Base-by-base conservation (phyloP, 92 coral and sea anemone species). In the Blastomussa wellsi region DNA sequence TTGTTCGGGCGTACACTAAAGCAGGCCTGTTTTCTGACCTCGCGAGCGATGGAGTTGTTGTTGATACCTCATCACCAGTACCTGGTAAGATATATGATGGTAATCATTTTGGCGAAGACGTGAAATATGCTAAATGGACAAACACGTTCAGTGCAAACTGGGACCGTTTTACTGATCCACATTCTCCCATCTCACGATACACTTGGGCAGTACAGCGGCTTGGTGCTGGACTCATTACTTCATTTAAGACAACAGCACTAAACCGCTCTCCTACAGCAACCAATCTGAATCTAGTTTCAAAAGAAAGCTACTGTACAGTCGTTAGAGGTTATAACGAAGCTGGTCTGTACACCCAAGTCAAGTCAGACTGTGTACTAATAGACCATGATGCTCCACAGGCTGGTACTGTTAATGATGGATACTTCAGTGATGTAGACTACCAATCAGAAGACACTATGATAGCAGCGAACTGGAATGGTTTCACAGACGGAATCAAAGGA, bases 311-410 rank as follows among this genome's bases (percentile, higher is more conserved):
- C 81, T 96, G 98, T 70, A 98, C 98, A 22, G 89, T 96, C 17
- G 95, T 96, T 68, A 88, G 91, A 82, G 94, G 96, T 32, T 90
- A 94, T 76, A 96, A 94, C 77, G 92, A 95, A 59, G 98, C 98
- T 19, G 92, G 95, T 9, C 95, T 96, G 31, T 84, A 82, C 79
- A 72, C 88, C 81, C 96, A 92, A 75, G 91, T 92, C n/a, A 69
- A 78, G 15, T 96, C 98, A 24, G 88, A 95, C 86, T 94, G 98
- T 69, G 93, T 95, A 42, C 90, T 92, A 38, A 92, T 95, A 49
- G 98, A 95, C 89, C 97, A 91, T 37, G 93, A 95, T 92, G 86
- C 93, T 70, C 98, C 98, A 32, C 93, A 79, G 17, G 92, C 95
- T 64, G 98, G 98, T 37, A 87, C 72, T 8, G 95, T 95, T 33